Evolutionary conservation across 2,113 vertebrate species (phyloP).

Genomic region (Glaucomys volans): DNA sequence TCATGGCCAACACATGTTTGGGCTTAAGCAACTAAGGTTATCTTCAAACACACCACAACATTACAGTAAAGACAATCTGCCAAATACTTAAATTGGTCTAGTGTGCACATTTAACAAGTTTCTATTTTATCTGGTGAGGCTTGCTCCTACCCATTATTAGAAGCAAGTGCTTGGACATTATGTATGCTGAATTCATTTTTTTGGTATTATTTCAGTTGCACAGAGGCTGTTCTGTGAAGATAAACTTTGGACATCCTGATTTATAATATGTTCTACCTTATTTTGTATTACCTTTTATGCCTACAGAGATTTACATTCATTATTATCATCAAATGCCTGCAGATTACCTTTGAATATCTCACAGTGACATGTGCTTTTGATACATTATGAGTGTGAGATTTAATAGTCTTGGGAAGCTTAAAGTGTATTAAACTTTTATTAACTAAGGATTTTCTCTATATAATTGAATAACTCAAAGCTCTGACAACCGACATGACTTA

Average conservation of each 20-base stretch:
- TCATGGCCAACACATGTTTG: not conserved
- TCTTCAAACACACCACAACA: not conserved
- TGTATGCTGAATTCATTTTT: constrained; percentile 9
- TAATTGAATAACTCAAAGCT: constrained; percentile 85
- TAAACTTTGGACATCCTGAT: constrained; percentile 72
- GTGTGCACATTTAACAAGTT: not conserved
- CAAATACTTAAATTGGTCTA: constrained; percentile 1
- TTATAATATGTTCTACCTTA: constrained; percentile 66
- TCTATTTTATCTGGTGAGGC: not conserved
- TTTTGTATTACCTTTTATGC: constrained; percentile 81
- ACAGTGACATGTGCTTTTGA: constrained; percentile 80
- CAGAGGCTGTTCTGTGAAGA: constrained; percentile 70
- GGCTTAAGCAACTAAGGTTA: not conserved
- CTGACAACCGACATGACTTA: constrained; percentile 78
- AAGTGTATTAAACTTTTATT: constrained; percentile 85
- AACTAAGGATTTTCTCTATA: constrained; percentile 80
- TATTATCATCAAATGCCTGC: constrained; percentile 79
- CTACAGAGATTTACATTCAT: constrained; percentile 83
- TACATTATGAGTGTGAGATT: constrained; percentile 81
- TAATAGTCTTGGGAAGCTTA: constrained; percentile 83
- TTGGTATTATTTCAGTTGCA: constrained; percentile 62
- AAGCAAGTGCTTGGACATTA: constrained; percentile 16
- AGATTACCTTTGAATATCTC: constrained; percentile 84
- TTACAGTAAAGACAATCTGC: not conserved
- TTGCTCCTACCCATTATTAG: not conserved